Evolutionary conservation across 64 coral and sea anemone genomes (phyloP), one percentile per base, ranked within the genome.

Genomic region (Porites australiensis): DNA sequence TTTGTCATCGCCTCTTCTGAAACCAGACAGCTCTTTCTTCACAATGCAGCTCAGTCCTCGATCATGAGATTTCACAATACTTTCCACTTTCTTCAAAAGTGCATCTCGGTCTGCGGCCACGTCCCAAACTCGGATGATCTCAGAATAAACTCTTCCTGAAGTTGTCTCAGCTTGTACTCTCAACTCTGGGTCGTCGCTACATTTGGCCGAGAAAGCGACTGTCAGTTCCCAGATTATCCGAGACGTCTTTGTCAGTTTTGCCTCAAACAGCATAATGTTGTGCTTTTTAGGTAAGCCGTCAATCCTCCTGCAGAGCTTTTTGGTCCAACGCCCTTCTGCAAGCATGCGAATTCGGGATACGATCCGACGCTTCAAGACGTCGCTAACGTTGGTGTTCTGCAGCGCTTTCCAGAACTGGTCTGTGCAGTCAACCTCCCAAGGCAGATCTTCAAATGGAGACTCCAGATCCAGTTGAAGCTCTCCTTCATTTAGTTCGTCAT

Each of bases 51-150:
- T 86, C 79, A 83, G 19, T 57, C 93, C 93, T 77, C 93, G 79
- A 58, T 95, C 87, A 77, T 95, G 87, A 13, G 93, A 85, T 13
- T 89, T 89, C 1, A 86, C 62, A 61, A 95, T 95, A 64, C 73
- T 86, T 52, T 95, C 79, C 11, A 90, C 52, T 58, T 95, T 95
- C 53, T 81, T 72, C 51, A 83, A 15, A 9, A 90, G 87, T 15
- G 64, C 59, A 64, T 83, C 93, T 77, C 83, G 73, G 72, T 90
- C 88, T 4, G 87, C 87, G n/a, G 87, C 93, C 5, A 95, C 70
- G 74, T 95, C 93, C 93, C 93, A 95, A 37, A 95, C 74, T 49
- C 93, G 68, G 51, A 95, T 95, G 22, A 95, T 89, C 63, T 95
- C 93, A 0, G 93, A 89, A 22, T 95, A 95, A 64, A 95, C 80